These are phyloP conservation scores for Furnarius figulus DNA, from an alignment of 2,113 vertebrate genomes.

Conservation along the genomic window DNA sequence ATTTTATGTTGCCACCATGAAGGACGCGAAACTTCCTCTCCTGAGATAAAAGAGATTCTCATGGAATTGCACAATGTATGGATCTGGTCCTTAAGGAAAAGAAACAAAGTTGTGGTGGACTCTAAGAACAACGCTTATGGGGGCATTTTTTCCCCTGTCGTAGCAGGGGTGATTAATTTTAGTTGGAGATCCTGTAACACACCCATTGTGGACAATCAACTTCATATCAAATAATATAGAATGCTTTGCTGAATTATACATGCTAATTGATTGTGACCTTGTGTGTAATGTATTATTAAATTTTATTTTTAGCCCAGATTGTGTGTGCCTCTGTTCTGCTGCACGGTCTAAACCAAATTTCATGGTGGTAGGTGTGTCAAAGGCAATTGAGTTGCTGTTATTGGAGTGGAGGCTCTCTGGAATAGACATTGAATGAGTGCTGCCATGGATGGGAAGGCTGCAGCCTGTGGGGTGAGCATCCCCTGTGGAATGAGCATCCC, in stretches of 20 bases:
- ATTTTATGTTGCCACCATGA: neutral
- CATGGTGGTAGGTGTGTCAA: neutral
- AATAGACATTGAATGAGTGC: neutral
- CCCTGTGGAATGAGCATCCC: neutral
- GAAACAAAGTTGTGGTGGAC: neutral
- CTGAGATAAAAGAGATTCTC: neutral
- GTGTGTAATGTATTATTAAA: neutral
- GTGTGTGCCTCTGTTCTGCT: neutral
- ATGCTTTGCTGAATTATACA: neutral
- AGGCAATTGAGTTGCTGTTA: neutral
- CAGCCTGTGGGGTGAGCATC: neutral
- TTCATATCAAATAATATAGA: constrained; percentile 1
- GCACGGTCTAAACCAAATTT: neutral
- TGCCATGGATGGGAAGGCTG: neutral
- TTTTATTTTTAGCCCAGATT: constrained; percentile 19
- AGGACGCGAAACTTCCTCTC: neutral
- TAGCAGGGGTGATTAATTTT: constrained; percentile 15
- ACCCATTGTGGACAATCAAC: neutral
- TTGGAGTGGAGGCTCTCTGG: neutral
- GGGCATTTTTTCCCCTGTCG: neutral
- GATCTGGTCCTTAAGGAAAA: neutral
- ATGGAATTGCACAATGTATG: neutral
- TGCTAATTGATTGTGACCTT: constrained; percentile 39
- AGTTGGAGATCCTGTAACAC: neutral
- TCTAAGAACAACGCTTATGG: neutral